Conservation (phyloP, 2,888 invertebrate genomes). For the Oligia strigilis region DNA sequence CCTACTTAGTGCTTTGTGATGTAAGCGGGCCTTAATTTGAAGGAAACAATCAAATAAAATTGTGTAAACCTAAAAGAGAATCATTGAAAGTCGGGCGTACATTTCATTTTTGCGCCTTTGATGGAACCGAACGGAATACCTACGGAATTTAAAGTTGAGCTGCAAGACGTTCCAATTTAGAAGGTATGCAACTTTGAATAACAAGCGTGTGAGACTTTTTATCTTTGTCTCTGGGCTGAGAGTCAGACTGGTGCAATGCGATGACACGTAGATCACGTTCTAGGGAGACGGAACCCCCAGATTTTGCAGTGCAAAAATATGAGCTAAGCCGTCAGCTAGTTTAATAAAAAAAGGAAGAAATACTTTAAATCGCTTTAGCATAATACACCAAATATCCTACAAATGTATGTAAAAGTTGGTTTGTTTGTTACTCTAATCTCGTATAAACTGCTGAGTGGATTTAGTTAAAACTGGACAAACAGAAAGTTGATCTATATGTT, state of each 20-base stretch:
- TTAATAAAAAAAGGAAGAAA: not conserved
- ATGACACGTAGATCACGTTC: not conserved
- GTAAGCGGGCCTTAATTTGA: too few species aligned
- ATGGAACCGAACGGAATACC: not conserved
- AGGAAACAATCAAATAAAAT: not conserved
- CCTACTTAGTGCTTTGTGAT: too few species aligned
- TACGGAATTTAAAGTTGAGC: not conserved
- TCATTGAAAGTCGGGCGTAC: not conserved
- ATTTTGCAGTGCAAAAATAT: too few species aligned
- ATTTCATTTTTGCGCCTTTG: not conserved
- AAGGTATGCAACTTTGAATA: not conserved
- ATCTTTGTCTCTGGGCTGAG: not conserved
- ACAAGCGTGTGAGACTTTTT: not conserved
- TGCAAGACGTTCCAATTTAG: not conserved
- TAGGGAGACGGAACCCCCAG: not conserved
- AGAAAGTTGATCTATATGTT: too few species aligned
- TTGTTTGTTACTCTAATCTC: not conserved
- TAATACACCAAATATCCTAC: not conserved
- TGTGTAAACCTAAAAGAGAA: not conserved
- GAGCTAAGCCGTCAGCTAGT: not conserved
- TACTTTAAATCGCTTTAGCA: not conserved
- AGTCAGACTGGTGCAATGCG: not conserved
- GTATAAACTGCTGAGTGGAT: not conserved
- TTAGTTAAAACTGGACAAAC: not conserved
- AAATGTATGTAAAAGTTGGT: not conserved